Evolutionary conservation across 2,888 invertebrate genomes (phyloP), one percentile per base, ranked within the genome.

Genomic region (Luperina nickerlii): DNA sequence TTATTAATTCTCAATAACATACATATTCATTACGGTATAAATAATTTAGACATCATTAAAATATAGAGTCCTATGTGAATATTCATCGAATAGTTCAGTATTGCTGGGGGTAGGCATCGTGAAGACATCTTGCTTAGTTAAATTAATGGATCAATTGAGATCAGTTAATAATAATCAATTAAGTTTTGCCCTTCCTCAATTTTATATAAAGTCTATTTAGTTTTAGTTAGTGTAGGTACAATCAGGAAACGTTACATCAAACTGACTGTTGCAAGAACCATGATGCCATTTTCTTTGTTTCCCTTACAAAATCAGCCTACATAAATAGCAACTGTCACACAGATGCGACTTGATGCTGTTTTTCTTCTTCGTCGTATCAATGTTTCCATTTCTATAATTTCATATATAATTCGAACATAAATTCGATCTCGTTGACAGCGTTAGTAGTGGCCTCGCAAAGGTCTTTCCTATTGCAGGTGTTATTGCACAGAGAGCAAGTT

Each of bases 1-100:
- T 81, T 76, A 81, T 79, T 70, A 81, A 81, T 74, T 70, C 66
- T 57, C 69, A 81, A 76, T 73, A 75, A 81, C 71, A 84, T 42
- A 45, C 20, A 67, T 60, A 85, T 80, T 81, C 38, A 71, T 71
- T 38, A 48, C 38, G 8, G 13, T 48, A 67, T 32, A 62, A 62
- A 80, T 71, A 71, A 81, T 81, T 48, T 62, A 0, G 24, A 15
- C 38, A n/a, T 15, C 54, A 48, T 42, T 78, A 32, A 78, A 57
- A 79, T 60, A 27, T n/a, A 48, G 68, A 57, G 5, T 24, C 1
- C 11, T 48, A 9, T 57, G 54, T 27, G 24, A 67, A 83, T 45
- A 57, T 54, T 13, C 7, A 24, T 54, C 38, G 20, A 77, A 78
- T 27, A 11, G 15, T 70, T 78, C 32, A 70, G 71, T 69, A 45